Evolutionary conservation across 30 jellyfish, hydroid and myxozoan genomes (phyloP).

Genomic region (Sanderia malayensis): DNA sequence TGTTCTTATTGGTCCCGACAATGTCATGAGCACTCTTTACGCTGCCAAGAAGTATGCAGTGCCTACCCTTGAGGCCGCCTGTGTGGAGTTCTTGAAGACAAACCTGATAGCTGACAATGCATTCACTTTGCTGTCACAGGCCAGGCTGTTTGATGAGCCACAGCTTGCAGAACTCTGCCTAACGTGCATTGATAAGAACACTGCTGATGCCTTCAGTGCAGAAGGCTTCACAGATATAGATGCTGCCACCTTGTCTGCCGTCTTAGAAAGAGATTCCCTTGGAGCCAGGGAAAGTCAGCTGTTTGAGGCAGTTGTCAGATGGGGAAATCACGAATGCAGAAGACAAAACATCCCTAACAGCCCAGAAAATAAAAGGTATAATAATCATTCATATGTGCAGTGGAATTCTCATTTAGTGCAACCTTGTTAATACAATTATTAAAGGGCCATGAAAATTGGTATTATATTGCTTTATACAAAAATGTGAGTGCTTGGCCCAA

Average conservation of each 20-base stretch:
- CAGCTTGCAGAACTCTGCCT: slow-evolving; percentile 94
- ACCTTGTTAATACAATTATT: too few relatives aligned
- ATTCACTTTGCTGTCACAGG: slow-evolving; percentile 85
- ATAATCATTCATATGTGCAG: too few relatives aligned
- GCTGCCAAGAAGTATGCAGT: slow-evolving; percentile 97
- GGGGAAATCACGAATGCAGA: slow-evolving; percentile 94
- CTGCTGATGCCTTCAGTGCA: slow-evolving; percentile 83
- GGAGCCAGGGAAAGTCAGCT: slow-evolving; percentile 94
- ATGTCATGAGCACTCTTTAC: slow-evolving; percentile 94
- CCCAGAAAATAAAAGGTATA: slow-evolving; percentile 83
- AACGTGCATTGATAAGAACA: slow-evolving; percentile 82
- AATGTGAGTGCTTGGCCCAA: too few relatives aligned
- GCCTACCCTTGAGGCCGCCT: slow-evolving; percentile 84
- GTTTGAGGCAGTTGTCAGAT: slow-evolving; percentile 90
- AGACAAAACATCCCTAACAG: slow-evolving; percentile 72
- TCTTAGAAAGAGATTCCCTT: slow-evolving; percentile 83
- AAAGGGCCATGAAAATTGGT: too few relatives aligned
- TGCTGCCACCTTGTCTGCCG: slow-evolving; percentile 71
- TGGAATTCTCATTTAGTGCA: too few relatives aligned
- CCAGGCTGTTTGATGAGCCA: slow-evolving; percentile 95
- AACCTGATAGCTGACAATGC: slow-evolving; percentile 96
- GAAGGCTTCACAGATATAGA: slow-evolving; percentile 96
- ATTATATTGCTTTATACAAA: too few relatives aligned
- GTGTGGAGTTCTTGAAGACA: slow-evolving; percentile 90
- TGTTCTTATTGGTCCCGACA: slow-evolving; percentile 90